Evolutionary conservation across 2,888 invertebrate species (phyloP).

Genomic region (Eristalinus aeneus): DNA sequence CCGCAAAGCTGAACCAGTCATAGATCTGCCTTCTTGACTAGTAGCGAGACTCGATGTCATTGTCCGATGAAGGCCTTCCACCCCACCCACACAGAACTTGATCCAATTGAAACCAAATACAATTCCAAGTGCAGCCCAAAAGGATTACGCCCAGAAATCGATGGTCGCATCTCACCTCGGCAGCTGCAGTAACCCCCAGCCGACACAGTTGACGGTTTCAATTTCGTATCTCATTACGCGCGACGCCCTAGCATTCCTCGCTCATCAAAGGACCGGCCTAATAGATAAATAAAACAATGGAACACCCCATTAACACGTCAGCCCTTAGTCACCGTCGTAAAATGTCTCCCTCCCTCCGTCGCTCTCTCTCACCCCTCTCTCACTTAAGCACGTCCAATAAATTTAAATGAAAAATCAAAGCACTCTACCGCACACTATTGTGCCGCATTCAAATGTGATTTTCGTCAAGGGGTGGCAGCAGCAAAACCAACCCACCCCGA

Average conservation of each 20-base stretch:
- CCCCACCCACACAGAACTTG: too few relatives aligned
- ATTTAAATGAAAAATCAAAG: conserved; percentile 62
- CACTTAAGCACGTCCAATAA: conserved; percentile 50
- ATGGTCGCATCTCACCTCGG: too few relatives aligned
- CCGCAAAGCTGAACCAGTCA: too few relatives aligned
- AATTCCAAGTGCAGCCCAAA: background rate
- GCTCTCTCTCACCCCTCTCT: background rate
- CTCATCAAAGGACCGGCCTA: conserved; percentile 1
- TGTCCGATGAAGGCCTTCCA: too few relatives aligned
- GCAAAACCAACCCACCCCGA: conserved; percentile 31
- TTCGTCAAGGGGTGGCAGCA: conserved; percentile 24
- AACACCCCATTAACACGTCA: conserved; percentile 54
- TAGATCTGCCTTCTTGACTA: too few relatives aligned
- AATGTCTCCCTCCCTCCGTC: too few relatives aligned
- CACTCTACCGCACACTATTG: conserved; percentile 44
- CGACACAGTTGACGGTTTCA: background rate
- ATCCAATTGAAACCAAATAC: too few relatives aligned
- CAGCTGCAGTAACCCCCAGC: background rate
- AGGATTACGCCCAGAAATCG: background rate
- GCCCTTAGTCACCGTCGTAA: conserved; percentile 10
- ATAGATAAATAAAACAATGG: conserved; percentile 50
- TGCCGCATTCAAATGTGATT: conserved; percentile 44
- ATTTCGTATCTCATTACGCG: conserved; percentile 11
- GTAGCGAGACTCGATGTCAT: too few relatives aligned
- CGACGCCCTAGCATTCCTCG: background rate